These are phyloP conservation scores for Latrodectus geometricus DNA, from an alignment of 1,140 invertebrate species.

Conservation along the genomic window DNA sequence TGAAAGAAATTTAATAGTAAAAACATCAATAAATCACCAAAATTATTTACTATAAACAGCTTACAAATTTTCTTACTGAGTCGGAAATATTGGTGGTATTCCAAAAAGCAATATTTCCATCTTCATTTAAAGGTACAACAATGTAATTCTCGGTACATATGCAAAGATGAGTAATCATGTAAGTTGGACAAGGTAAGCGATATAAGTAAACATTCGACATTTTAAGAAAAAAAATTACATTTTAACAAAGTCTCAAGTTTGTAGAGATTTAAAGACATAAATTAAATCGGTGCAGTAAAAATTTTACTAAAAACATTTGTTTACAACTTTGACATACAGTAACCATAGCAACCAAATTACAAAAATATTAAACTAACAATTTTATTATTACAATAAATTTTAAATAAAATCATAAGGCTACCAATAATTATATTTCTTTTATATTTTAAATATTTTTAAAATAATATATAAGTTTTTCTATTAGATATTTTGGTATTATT, in stretches of 20 bases:
- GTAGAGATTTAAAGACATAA: too few relatives aligned
- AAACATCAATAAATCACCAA: too few relatives aligned
- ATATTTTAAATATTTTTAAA: too few relatives aligned
- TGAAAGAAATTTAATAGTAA: too few relatives aligned
- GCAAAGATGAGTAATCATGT: conserved; percentile 18
- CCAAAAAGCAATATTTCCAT: conserved; percentile 40
- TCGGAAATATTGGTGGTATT: neutral
- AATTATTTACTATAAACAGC: too few relatives aligned
- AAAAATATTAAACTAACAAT: too few relatives aligned
- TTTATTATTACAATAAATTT: too few relatives aligned
- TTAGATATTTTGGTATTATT: too few relatives aligned
- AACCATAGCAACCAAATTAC: conserved; percentile 6
- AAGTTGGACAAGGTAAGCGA: conserved; percentile 21
- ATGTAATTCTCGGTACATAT: conserved; percentile 35
- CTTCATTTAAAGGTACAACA: conserved; percentile 32
- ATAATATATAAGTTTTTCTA: too few relatives aligned
- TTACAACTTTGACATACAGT: neutral
- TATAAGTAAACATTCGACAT: neutral
- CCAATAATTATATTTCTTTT: too few relatives aligned
- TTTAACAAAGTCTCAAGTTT: neutral
- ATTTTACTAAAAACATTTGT: neutral
- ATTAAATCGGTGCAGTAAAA: neutral
- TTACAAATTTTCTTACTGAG: neutral
- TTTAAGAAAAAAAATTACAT: too few relatives aligned
- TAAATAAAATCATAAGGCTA: too few relatives aligned